A percentile compares a stretch with the other conserved stretches of the same genome.
These are phyloP conservation scores for Heliconius ethilla DNA, from an alignment of 2,888 invertebrate species.

Conservation along the genomic window DNA sequence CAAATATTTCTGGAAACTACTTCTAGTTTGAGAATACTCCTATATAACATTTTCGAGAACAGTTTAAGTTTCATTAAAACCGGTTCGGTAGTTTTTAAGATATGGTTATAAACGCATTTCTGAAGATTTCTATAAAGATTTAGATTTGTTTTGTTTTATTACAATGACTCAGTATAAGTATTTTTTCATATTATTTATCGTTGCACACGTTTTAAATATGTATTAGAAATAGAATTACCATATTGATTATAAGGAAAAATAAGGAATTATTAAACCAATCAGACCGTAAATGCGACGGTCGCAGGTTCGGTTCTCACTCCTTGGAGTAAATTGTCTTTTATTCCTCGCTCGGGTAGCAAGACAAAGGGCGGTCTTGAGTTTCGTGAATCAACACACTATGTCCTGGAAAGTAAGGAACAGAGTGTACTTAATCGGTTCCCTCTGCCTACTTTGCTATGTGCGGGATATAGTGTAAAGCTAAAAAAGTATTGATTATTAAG, in stretches of 20 bases:
- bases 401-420: not conserved
- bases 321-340: not conserved
- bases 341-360: not conserved
- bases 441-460: not conserved
- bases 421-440: not conserved
- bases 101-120: not conserved
- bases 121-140: too few relatives aligned
- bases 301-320: not conserved
- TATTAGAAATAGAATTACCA: not conserved
- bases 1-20: not conserved
- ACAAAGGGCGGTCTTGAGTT: too few relatives aligned
- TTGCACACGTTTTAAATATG: too few relatives aligned
- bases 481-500: not conserved
- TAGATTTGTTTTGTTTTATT: not conserved
- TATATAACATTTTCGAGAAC: not conserved
- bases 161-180: slow-evolving; percentile 1
- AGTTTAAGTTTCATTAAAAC: not conserved
- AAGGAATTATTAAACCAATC: not conserved
- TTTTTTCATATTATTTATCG: not conserved
- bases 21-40: not conserved
- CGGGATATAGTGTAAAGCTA: not conserved
- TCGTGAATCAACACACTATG: not conserved
- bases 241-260: not conserved
- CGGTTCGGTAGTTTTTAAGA: not conserved
- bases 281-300: not conserved